A percentile compares a stretch with the other conserved stretches of the same genome.
phyloP scores from a whole-genome alignment of 2,888 invertebrate species.

The Ormyrus pomaceus region DNA sequence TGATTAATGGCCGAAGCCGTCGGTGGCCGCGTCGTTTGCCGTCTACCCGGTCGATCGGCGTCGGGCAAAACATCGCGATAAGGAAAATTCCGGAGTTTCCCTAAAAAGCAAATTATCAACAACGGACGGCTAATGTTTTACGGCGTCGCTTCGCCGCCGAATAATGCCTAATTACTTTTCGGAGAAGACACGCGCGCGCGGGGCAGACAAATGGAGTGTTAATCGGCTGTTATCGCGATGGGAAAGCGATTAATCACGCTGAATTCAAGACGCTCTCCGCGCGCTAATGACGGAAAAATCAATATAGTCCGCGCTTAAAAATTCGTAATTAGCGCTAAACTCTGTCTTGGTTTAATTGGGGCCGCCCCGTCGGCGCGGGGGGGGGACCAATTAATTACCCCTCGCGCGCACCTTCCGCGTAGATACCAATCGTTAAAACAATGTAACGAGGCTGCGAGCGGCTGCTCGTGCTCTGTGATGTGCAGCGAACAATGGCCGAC shows the following conservation, averaged over 20 bases:
- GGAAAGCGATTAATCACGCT: constrained; percentile 37
- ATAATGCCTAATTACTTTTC: constrained; percentile 24
- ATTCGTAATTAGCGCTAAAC: constrained; percentile 50
- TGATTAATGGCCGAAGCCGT: constrained; percentile 34
- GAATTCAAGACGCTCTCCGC: constrained; percentile 10
- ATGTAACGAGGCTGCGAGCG: neutral
- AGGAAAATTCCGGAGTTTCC: too few relatives aligned
- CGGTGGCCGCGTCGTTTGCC: neutral
- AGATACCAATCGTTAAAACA: constrained; percentile 7
- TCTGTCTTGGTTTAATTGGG: constrained; percentile 49
- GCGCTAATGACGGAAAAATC: constrained; percentile 27
- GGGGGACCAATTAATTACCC: constrained; percentile 50
- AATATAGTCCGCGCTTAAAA: neutral
- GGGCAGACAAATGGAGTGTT: constrained; percentile 31
- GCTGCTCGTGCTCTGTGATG: constrained; percentile 14
- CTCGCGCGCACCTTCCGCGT: neutral
- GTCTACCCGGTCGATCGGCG: neutral
- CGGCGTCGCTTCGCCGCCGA: neutral
- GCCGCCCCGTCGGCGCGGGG: constrained; percentile 1
- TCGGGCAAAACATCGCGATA: too few relatives aligned
- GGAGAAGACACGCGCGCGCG: neutral
- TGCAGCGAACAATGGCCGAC: constrained; percentile 47
- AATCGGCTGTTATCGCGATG: constrained; percentile 24
- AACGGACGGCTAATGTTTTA: neutral
- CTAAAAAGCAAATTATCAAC: neutral